Percentiles rank a stretch among this genome's conserved stretches.
Evolutionary conservation across 2,113 vertebrate genomes (phyloP).

Genomic region (Caranx ignobilis): DNA sequence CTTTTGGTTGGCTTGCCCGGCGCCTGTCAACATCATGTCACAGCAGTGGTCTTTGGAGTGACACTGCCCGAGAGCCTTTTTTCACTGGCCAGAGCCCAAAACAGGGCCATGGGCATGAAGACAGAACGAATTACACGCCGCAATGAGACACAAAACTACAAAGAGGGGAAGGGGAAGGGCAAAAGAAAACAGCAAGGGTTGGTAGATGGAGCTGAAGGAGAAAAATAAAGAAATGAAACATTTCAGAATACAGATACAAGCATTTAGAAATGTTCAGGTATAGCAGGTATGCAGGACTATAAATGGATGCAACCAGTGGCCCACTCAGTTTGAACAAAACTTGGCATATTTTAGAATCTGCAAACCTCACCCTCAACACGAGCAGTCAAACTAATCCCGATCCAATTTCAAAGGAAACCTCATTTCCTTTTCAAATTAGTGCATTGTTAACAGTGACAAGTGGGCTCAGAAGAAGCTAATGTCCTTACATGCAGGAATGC

Average conservation of each 20-base stretch:
- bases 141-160: conserved; percentile 25
- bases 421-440: not conserved
- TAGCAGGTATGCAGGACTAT: not conserved
- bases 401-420: no score
- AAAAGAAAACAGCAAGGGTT: conserved; percentile 6
- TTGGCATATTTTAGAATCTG: not conserved
- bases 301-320: not conserved
- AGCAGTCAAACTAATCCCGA: not conserved
- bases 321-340: not conserved
- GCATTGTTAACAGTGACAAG: not conserved
- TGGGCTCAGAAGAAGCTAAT: not conserved
- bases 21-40: conserved; percentile 77
- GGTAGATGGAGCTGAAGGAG: not conserved
- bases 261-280: not conserved
- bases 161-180: not conserved
- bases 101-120: conserved; percentile 26
- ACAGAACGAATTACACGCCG: not conserved
- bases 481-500: not conserved
- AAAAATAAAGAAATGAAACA: not conserved
- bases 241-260: not conserved
- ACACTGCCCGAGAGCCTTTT: conserved; percentile 68
- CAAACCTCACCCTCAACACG: not conserved
- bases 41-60: conserved; percentile 61
- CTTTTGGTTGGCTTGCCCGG: conserved; percentile 67
- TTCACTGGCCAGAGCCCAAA: conserved; percentile 60